Evolutionary conservation across 2,113 vertebrate species (phyloP).

Genomic region (Rana temporaria): DNA sequence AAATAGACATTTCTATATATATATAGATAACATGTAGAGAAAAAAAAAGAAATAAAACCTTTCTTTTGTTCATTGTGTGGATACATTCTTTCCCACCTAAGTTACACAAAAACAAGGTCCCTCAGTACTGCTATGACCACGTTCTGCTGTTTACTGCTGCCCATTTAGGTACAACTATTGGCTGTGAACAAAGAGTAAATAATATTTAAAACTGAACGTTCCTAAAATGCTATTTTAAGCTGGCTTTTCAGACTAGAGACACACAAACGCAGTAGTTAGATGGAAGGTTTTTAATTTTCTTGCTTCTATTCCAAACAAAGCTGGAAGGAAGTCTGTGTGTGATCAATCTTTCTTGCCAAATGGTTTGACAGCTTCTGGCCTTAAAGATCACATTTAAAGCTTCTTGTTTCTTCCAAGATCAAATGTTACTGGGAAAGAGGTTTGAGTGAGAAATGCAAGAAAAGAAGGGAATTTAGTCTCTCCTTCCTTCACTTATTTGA

Average conservation of each 20-base stretch:
- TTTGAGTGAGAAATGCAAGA: slow-evolving; percentile 79
- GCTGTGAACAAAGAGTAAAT: not conserved
- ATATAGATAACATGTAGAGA: not conserved
- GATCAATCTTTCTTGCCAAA: slow-evolving; percentile 99
- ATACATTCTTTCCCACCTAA: too few relatives aligned
- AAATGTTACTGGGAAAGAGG: slow-evolving; percentile 86
- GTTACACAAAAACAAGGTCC: too few relatives aligned
- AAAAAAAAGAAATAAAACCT: too few relatives aligned
- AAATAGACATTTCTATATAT: not conserved
- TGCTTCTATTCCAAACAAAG: slow-evolving; percentile 99
- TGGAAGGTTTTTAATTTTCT: slow-evolving; percentile 86
- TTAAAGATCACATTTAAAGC: slow-evolving; percentile 97
- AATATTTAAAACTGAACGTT: not conserved
- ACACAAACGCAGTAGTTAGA: slow-evolving; percentile 79
- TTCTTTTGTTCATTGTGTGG: too few relatives aligned
- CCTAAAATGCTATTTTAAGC: not conserved
- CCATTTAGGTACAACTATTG: not conserved
- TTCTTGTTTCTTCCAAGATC: slow-evolving; percentile 91
- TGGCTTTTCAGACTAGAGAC: slow-evolving; percentile 55
- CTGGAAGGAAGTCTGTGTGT: slow-evolving; percentile 86
- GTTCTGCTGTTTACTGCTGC: not conserved
- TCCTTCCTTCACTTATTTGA: slow-evolving; percentile 62
- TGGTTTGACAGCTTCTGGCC: slow-evolving; percentile 98
- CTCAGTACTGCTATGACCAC: too few relatives aligned
- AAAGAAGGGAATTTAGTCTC: slow-evolving; percentile 74